These are phyloP conservation scores for Diplolepis rosae DNA, from an alignment of 2,888 invertebrate genomes.

Conservation along the genomic window DNA sequence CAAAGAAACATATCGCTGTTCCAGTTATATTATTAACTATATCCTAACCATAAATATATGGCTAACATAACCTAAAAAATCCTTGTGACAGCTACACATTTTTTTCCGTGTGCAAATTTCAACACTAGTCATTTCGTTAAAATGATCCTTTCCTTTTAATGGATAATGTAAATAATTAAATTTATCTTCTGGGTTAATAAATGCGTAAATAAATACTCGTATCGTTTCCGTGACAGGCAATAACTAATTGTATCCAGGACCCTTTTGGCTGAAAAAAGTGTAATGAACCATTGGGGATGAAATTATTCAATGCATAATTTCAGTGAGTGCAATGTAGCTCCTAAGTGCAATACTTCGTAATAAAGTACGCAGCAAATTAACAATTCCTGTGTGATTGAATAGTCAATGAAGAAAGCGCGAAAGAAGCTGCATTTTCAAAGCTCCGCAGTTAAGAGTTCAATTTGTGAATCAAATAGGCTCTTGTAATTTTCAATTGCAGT, in stretches of 20 bases:
- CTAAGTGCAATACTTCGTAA: constrained; percentile 55
- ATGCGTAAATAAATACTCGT: too few relatives aligned
- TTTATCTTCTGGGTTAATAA: too few relatives aligned
- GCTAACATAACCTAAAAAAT: too few relatives aligned
- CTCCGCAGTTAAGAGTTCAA: constrained; percentile 51
- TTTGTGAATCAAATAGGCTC: constrained; percentile 67
- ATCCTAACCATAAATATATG: too few relatives aligned
- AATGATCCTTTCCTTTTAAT: too few relatives aligned
- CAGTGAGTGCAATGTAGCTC: constrained; percentile 23
- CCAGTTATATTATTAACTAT: too few relatives aligned
- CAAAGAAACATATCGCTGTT: too few relatives aligned
- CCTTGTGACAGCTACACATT: too few relatives aligned
- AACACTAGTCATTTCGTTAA: too few relatives aligned
- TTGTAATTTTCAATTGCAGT: constrained; percentile 50
- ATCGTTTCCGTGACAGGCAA: background rate
- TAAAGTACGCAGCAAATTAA: constrained; percentile 55
- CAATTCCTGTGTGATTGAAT: constrained; percentile 66
- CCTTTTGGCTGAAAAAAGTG: background rate
- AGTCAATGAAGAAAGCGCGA: constrained; percentile 55
- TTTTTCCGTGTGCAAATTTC: too few relatives aligned
- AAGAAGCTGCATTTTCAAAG: constrained; percentile 46
- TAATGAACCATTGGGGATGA: background rate
- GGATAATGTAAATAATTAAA: too few relatives aligned
- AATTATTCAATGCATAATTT: constrained; percentile 28
- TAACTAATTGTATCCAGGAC: constrained; percentile 16